Base-by-base conservation (phyloP, 2,113 vertebrate genomes). In the Hemicordylus capensis region DNA sequence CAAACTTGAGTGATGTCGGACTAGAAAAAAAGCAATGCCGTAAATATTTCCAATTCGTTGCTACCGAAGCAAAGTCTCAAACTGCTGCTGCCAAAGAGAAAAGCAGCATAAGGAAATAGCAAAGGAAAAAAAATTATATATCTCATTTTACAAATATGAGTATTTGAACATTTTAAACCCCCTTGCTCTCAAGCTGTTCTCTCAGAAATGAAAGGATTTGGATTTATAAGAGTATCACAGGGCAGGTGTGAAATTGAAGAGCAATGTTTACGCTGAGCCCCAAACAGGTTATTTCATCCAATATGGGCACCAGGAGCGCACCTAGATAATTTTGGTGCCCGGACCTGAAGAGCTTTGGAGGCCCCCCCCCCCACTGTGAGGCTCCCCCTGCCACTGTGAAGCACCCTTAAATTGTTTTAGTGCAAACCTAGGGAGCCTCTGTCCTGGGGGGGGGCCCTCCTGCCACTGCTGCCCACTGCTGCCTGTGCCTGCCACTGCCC, bases 41-140 rank as follows among this genome's bases (percentile, higher is more conserved):
- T 87, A 90, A 92, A 88, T 91, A 93, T 87, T 91, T 90, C 89
- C 88, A 75, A 19, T 54, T 37, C 28, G 26, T 74, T 85, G 82
- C 31, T 84, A 85, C 76, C 81, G 81, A 63, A 91, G 87, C 58
- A 34, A 80, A 58, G 34, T 86, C 12, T 74, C 83, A 88, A 75
- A 34, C 2, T 0, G 72, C 54, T 84, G 39, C 78, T 24, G 54
- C 73, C 79, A 90, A 63, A 85, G 61, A 9, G 82, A 85, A 85
- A 89, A 31, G 56, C 24, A 14, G 73, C 46, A 73, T 14, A 84
- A 64, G 54, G 56, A 37, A 73, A 48, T 31, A 86, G 82, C 64
- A 48, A 81, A 69, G 54, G n/a, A 64, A 6, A 28, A 54, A 70
- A 63, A 15, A 64, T 24, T 0, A 0, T 26, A 24, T 31, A 9